Evolutionary conservation across 2,113 vertebrate genomes (phyloP).

Genomic region (Ammospiza nelsoni): DNA sequence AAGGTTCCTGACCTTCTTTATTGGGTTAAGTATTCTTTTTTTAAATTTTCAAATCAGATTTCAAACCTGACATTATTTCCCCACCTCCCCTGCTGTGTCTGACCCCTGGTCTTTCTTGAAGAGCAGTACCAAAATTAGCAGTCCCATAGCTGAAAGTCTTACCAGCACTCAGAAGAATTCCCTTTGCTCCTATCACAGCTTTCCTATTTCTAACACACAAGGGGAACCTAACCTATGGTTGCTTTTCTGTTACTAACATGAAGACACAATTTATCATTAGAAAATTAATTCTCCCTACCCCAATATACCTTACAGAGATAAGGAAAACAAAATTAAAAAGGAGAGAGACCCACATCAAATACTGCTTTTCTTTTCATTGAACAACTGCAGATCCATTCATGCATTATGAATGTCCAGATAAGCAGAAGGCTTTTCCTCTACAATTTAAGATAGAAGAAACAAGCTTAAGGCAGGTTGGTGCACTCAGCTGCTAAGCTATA

Average conservation of each 20-base stretch:
- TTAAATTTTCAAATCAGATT: background rate
- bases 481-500: background rate
- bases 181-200: background rate
- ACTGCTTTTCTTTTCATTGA: background rate
- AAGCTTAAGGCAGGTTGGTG: background rate
- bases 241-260: background rate
- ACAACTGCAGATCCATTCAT: background rate
- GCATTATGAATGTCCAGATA: background rate
- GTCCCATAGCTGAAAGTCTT: background rate
- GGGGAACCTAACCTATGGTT: background rate
- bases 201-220: background rate
- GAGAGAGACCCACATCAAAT: background rate
- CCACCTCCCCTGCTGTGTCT: background rate
- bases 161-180: background rate
- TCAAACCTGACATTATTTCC: background rate
- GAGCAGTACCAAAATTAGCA: background rate
- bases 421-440: background rate
- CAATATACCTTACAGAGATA: background rate
- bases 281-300: background rate
- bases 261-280: background rate
- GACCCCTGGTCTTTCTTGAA: background rate
- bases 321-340: background rate
- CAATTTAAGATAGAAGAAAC: background rate
- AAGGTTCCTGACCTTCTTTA: background rate
- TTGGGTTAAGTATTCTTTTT: background rate